Conservation (phyloP, 2,888 invertebrate species). For the Polymixis flavicincta region DNA sequence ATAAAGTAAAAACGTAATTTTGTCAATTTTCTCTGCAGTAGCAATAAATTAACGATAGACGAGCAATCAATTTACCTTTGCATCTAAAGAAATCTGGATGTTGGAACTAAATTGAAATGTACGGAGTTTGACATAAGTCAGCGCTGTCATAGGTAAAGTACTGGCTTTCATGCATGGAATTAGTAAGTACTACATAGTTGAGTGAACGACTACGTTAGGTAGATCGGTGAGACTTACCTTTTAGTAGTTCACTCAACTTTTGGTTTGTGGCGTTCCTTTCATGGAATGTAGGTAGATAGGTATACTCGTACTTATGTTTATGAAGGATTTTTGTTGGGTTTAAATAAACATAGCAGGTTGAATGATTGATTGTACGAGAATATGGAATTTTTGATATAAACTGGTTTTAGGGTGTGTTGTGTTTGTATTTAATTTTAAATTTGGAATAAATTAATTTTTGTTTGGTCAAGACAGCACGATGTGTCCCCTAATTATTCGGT, state of each 20-base stretch:
- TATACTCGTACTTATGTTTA: too few species aligned
- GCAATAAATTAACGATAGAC: constrained; percentile 4
- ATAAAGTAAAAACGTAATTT: not conserved
- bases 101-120: not conserved
- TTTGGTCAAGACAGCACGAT: not conserved
- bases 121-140: constrained; percentile 8
- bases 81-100: not conserved
- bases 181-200: not conserved
- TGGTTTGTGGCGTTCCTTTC: not conserved
- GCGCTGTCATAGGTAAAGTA: not conserved
- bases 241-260: not conserved
- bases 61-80: constrained; percentile 6
- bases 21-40: not conserved
- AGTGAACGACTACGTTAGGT: too few species aligned
- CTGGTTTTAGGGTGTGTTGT: constrained; percentile 2
- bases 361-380: constrained; percentile 19
- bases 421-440: constrained; percentile 23
- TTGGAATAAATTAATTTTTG: not conserved
- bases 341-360: constrained; percentile 11
- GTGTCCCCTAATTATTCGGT: not conserved
- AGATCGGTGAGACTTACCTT: not conserved
- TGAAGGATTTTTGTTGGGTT: constrained; percentile 10
- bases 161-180: not conserved
- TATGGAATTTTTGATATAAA: constrained; percentile 31
- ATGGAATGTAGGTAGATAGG: not conserved